phyloP scores from a whole-genome alignment of 2,113 vertebrate genomes.

The Macrotis lagotis region DNA sequence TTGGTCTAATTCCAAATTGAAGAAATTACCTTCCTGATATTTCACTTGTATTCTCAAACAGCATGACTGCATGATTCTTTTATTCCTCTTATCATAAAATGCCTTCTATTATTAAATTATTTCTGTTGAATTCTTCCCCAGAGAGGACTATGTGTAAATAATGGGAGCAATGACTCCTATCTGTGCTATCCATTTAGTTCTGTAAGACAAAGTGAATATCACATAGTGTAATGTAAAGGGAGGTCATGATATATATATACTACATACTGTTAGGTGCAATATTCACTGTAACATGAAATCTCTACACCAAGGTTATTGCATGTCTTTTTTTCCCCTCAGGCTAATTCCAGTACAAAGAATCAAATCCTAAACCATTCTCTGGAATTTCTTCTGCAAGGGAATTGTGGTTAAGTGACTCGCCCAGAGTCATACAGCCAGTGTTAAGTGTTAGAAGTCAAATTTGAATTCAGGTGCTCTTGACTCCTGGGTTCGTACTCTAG shows the following conservation, averaged over 20 bases:
- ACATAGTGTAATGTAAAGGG: no score
- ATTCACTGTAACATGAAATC: conserved; percentile 49
- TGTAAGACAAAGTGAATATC: background rate
- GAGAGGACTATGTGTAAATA: conserved; percentile 19
- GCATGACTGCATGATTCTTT: background rate
- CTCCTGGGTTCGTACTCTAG: no score
- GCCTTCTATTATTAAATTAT: conserved; percentile 4
- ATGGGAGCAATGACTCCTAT: background rate
- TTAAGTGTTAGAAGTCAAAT: no score
- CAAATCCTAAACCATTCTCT: conserved; percentile 5
- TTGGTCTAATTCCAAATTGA: background rate
- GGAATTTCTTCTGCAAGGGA: no score
- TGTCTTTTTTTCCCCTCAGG: conserved; percentile 45
- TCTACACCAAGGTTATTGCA: conserved; percentile 30
- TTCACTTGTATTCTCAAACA: background rate
- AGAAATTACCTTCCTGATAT: background rate
- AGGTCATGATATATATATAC: background rate
- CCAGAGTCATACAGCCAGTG: no score
- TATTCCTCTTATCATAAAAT: background rate
- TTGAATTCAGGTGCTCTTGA: no score
- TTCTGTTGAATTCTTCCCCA: background rate
- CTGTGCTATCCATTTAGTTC: background rate
- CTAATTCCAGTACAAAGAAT: conserved; percentile 50
- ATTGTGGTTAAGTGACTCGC: no score
- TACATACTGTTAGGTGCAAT: background rate